Conservation (phyloP, 1,140 invertebrate genomes). For the Apis dorsata region DNA sequence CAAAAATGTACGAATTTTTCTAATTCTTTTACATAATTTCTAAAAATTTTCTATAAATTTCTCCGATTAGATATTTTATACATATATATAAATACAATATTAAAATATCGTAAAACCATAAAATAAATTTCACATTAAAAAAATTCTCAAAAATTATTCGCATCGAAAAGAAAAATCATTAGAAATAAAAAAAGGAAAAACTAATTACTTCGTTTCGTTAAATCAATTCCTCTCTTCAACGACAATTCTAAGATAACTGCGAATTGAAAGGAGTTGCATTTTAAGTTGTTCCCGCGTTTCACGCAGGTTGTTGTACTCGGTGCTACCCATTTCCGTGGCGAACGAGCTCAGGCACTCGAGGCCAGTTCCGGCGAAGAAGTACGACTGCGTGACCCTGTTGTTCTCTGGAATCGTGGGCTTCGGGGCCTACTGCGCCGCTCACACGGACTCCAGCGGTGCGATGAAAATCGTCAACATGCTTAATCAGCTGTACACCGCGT, state of each 20-base stretch:
- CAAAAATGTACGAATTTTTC: neutral
- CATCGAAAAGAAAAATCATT: too few species aligned
- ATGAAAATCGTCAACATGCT: constrained; percentile 96
- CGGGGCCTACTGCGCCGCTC: constrained; percentile 90
- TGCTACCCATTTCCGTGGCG: constrained; percentile 95
- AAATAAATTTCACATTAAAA: neutral
- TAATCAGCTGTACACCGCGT: constrained; percentile 94
- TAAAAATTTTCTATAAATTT: too few species aligned
- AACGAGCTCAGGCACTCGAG: constrained; percentile 94
- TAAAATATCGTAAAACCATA: too few species aligned
- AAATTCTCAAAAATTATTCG: neutral
- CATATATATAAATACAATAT: too few species aligned
- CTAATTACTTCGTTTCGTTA: too few species aligned
- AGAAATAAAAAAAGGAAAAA: neutral
- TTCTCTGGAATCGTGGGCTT: constrained; percentile 98
- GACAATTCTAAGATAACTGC: neutral
- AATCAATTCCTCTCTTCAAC: neutral
- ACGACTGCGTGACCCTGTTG: constrained; percentile 93
- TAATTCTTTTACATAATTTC: too few species aligned
- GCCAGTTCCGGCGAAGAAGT: constrained; percentile 92
- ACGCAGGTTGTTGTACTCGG: constrained; percentile 93
- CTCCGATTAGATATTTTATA: too few species aligned
- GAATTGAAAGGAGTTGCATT: constrained; percentile 27
- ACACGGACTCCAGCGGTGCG: constrained; percentile 91
- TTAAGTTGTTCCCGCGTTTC: constrained; percentile 23